Conservation (phyloP, 2,888 invertebrate species). For the Pristionchus maxplancki region DNA sequence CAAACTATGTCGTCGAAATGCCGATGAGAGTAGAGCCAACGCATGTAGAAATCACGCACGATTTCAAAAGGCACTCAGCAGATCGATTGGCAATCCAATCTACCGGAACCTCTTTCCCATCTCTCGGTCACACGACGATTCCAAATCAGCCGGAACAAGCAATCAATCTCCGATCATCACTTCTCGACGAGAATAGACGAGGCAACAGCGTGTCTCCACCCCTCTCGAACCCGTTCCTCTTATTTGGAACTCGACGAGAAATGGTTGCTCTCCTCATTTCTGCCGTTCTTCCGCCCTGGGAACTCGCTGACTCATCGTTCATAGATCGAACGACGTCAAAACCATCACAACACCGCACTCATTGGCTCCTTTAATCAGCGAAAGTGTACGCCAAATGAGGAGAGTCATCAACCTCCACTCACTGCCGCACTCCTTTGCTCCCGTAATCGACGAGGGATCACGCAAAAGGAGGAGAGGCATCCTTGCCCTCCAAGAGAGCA, state of each 20-base stretch:
- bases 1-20: neutral
- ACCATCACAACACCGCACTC: neutral
- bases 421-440: too few relatives aligned
- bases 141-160: neutral
- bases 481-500: too few relatives aligned
- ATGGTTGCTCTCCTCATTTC: neutral
- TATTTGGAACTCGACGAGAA: neutral
- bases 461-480: too few relatives aligned
- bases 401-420: too few relatives aligned
- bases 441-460: too few relatives aligned
- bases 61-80: too few relatives aligned
- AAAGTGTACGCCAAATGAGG: too few relatives aligned
- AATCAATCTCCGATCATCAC: neutral
- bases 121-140: neutral
- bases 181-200: neutral
- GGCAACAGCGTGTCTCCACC: conserved; percentile 1
- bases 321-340: conserved; percentile 4
- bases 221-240: conserved; percentile 11
- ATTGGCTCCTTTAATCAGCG: too few relatives aligned
- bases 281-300: neutral
- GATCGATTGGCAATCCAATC: too few relatives aligned
- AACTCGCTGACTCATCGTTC: neutral
- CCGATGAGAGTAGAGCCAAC: neutral
- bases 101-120: neutral
- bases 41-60: too few relatives aligned